phyloP scores from a whole-genome alignment of 2,113 vertebrate genomes.

The Thinocorus orbignyianus region DNA sequence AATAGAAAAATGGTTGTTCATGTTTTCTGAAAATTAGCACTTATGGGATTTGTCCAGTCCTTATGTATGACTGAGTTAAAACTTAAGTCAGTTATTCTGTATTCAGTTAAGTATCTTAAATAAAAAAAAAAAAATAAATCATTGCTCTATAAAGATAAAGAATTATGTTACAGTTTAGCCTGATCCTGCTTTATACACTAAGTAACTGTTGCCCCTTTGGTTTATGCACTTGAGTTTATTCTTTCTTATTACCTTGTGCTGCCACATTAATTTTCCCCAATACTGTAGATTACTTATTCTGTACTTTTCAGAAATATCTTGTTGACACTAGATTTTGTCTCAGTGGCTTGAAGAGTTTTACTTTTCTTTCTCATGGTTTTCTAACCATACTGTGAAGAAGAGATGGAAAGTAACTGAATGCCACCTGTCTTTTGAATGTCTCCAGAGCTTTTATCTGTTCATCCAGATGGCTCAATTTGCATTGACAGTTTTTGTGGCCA shows the following conservation, averaged over 20 bases:
- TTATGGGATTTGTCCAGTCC: background rate
- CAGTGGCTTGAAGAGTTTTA: background rate
- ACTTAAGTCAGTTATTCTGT: background rate
- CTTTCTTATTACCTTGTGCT: background rate
- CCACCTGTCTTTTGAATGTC: constrained; percentile 59
- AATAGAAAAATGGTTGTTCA: background rate
- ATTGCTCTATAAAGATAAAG: background rate
- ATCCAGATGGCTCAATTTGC: constrained; percentile 66
- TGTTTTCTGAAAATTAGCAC: background rate
- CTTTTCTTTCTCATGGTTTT: constrained; percentile 6
- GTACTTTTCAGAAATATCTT: background rate
- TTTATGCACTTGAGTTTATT: background rate
- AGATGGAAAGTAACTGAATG: constrained; percentile 1
- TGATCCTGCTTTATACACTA: background rate
- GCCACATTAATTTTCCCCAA: background rate
- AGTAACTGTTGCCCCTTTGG: background rate
- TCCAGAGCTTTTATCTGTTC: constrained; percentile 63
- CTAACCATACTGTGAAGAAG: background rate
- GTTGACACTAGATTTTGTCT: background rate
- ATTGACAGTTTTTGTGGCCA: constrained; percentile 58
- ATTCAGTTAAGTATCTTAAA: background rate
- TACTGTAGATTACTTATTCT: background rate
- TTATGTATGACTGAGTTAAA: background rate
- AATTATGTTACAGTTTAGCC: background rate
- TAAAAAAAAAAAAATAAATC: background rate